Evolutionary conservation across 1,140 invertebrate genomes (phyloP), one percentile per base, ranked within the genome.

Genomic region (Araneus ventricosus): DNA sequence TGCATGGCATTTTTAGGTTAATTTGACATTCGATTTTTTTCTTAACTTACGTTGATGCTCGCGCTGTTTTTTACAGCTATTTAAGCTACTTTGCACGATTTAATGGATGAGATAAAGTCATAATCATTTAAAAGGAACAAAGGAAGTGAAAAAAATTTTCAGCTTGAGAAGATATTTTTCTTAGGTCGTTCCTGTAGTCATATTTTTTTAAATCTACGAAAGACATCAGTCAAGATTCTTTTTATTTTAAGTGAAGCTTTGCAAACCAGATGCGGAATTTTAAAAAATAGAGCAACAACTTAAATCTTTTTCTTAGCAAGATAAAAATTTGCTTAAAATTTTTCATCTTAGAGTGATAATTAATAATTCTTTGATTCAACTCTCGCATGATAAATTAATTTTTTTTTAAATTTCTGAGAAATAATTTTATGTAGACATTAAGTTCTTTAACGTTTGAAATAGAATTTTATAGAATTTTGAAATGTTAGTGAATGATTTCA

Each of bases 1-100:
- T 61, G 30, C 20, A 20, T 85, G 45, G 45, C 84, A 10, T 59
- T 57, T 59, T 34, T 86, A 37, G 84, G 84, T 86, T 61, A 45
- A 37, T 86, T 86, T 61, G 22, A 8, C 30, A 45, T 75, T 75
- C 70, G 5, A 1, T 34, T 34, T 75, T 34, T 22, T 75, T 34
- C 8, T 75, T 22, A 34, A 14, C 67, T 37, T 34, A 20, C 14
- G 10, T 75, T 75, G 70, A 70, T 17, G 70, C 14, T 37, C 34
- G 20, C 20, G 20, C 34, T 70, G 45, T 70, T 30, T 34, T 14
- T 75, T 75, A 75, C 34, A 17, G 30, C 30, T 75, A 5, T 14
- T 67, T 27, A 30, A 27, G 45, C 10, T 52, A 52, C 10, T 52
- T 52, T 14, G 45, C 45, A 67, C 63, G 63, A 67, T 67, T 67